Base-by-base conservation (phyloP, 2,113 vertebrate species). In the Pardalotus punctatus region DNA sequence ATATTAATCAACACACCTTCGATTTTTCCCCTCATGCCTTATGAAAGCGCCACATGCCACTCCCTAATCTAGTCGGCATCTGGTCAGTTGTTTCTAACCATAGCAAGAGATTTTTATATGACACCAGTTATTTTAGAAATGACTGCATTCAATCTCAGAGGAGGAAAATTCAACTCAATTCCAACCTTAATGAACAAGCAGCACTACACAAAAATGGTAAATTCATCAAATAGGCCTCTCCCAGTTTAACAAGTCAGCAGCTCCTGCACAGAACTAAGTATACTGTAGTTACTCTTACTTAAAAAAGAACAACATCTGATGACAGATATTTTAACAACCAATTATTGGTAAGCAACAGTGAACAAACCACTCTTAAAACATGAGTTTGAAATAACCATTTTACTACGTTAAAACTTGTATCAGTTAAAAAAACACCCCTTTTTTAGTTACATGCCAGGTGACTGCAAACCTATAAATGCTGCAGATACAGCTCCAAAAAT, bases 11-110 rank as follows among this genome's bases (percentile, higher is more conserved):
- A 58, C 13, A 83, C 9, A 70, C 21, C 62, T 72, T 50, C 15
- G 36, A 24, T 28, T 57, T 60, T 54, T 70, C 57, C n/a, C 45
- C 65, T 19, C 27, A 12, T 7, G 12, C 2, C 0, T 17, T 71
- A 65, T 1, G 0, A 36, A 91, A 91, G 38, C 11, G 5, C 11
- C 3, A 0, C 1, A 0, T 54, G 53, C 54, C 79, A 43, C 38
- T 94, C 74, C 73, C 43, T 54, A 13, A 81, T 24, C 23, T 19
- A 40, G 82, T 23, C 2, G 0, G 6, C 5, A 22, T 54, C 38
- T 27, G 66, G 51, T 38, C 66, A 81, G 23, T 31, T 88, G n/a
- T 27, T 82, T 31, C 57, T 51, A 80, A 72, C 21, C 7, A 2
- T 1, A 42, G 33, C 29, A 82, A 62, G 8, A 33, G 21, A 45